Conservation (phyloP, 2,113 vertebrate species). For the Columba livia region DNA sequence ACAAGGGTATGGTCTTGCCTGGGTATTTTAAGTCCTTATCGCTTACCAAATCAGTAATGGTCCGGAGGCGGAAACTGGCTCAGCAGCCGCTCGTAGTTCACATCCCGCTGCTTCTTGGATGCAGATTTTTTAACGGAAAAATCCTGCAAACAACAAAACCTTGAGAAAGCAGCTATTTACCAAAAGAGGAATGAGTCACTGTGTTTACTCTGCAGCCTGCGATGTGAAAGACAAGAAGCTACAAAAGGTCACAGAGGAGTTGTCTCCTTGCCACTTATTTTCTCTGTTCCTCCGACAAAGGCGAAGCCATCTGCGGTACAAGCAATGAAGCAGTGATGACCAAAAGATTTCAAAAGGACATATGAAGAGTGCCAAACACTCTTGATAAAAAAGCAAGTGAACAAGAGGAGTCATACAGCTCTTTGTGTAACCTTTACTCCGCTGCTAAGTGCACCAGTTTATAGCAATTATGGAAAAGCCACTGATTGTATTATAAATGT, state of each 20-base stretch:
- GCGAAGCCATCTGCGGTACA: background rate
- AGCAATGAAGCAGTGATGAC: background rate
- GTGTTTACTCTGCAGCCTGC: background rate
- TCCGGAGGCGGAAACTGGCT: background rate
- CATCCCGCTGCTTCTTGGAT: background rate
- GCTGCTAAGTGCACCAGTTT: background rate
- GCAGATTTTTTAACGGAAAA: background rate
- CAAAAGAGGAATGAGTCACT: background rate
- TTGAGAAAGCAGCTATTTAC: background rate
- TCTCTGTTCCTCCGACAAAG: background rate
- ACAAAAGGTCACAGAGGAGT: background rate
- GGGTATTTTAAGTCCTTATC: background rate
- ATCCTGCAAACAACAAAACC: background rate
- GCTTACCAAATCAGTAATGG: background rate
- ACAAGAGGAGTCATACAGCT: background rate
- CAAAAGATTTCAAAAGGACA: slow-evolving; percentile 3
- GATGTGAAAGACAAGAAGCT: background rate
- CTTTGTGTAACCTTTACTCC: slow-evolving; percentile 51
- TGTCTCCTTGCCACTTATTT: slow-evolving; percentile 12
- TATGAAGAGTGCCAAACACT: background rate
- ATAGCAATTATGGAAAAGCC: slow-evolving; percentile 28
- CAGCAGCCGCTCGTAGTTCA: background rate
- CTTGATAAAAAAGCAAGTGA: background rate
- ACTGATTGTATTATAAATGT: background rate
- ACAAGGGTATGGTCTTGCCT: background rate